Percentiles rank a stretch among this genome's conserved stretches.
Evolutionary conservation across 2,888 invertebrate species (phyloP).

Genomic region (Lordiphosa andalusiaca): DNA sequence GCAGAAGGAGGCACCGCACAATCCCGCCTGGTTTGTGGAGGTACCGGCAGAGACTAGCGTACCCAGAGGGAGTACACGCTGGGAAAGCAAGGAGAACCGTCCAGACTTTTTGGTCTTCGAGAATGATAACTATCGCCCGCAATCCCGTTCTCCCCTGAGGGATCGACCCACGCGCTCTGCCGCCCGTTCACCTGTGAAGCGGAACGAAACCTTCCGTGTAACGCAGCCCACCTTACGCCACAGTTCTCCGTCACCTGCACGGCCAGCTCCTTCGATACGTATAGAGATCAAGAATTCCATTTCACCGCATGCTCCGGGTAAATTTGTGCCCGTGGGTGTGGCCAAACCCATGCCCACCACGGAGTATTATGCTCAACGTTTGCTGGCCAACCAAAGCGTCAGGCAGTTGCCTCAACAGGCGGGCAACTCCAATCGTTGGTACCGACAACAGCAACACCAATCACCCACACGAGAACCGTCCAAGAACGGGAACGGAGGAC

Average conservation of each 20-base stretch:
- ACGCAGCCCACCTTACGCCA: constrained; percentile 51
- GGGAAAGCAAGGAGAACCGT: constrained; percentile 61
- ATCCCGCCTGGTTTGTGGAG: constrained; percentile 80
- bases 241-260: constrained; percentile 48
- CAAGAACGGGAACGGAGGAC: constrained; percentile 29
- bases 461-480: background rate
- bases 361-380: constrained; percentile 54
- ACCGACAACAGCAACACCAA: constrained; percentile 19
- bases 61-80: background rate
- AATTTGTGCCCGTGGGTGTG: constrained; percentile 79
- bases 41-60: constrained; percentile 59
- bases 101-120: constrained; percentile 74
- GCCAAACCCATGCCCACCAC: constrained; percentile 79
- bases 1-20: constrained; percentile 75
- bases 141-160: constrained; percentile 77
- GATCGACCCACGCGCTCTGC: constrained; percentile 59
- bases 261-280: constrained; percentile 67
- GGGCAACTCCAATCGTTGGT: constrained; percentile 35
- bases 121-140: constrained; percentile 78
- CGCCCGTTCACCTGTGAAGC: constrained; percentile 69
- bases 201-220: constrained; percentile 72
- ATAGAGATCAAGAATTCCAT: constrained; percentile 80
- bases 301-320: constrained; percentile 76
- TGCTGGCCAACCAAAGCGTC: constrained; percentile 46
- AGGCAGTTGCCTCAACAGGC: constrained; percentile 6